A percentile compares a stretch with the other conserved stretches of the same genome.
phyloP scores from a whole-genome alignment of 2,888 invertebrate species.

The Drosophila tripunctata region DNA sequence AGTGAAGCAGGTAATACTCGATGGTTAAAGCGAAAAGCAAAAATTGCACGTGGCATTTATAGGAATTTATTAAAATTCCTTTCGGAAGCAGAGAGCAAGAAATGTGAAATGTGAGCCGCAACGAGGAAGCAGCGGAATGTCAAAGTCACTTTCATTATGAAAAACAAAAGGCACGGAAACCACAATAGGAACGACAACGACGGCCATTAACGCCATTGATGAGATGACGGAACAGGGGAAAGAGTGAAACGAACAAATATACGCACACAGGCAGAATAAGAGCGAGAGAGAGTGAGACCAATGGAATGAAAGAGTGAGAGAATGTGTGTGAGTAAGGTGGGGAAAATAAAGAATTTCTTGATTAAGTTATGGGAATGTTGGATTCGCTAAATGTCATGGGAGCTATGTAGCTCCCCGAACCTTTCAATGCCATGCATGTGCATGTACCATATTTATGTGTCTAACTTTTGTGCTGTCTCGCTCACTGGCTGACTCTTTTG shows the following conservation, averaged over 20 bases:
- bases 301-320: background rate
- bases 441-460: too few relatives aligned
- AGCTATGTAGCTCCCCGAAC: slow-evolving; percentile 15
- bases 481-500: slow-evolving; percentile 3
- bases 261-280: background rate
- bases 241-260: background rate
- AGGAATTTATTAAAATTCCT: slow-evolving; percentile 47
- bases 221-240: slow-evolving; percentile 15
- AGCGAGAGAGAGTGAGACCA: background rate
- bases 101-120: slow-evolving; percentile 31
- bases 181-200: slow-evolving; percentile 50
- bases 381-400: slow-evolving; percentile 40
- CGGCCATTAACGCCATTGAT: slow-evolving; percentile 63
- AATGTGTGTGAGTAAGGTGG: background rate
- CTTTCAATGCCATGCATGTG: too few relatives aligned
- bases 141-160: slow-evolving; percentile 68
- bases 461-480: background rate
- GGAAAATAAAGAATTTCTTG: slow-evolving; percentile 70
- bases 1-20: background rate
- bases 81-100: background rate
- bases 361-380: slow-evolving; percentile 73
- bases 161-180: slow-evolving; percentile 46
- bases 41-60: slow-evolving; percentile 25
- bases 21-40: slow-evolving; percentile 1
- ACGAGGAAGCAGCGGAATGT: slow-evolving; percentile 56